Percentiles rank a stretch among this genome's conserved stretches.
Conservation (phyloP, 2,888 invertebrate species). For the Gastracanthus pulcherrimus region DNA sequence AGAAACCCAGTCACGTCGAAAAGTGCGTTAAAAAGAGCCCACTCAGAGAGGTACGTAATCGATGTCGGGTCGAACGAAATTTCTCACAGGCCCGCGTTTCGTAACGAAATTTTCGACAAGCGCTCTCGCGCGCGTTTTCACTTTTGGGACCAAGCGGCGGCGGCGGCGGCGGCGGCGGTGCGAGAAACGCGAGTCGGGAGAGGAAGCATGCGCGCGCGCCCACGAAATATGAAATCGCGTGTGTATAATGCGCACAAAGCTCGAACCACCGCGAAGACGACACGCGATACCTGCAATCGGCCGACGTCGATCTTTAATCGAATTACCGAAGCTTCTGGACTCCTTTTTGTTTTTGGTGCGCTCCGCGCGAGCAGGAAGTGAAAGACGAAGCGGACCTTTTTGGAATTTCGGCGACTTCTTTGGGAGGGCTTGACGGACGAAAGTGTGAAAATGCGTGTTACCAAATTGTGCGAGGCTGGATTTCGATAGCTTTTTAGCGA, state of each 20-base stretch:
- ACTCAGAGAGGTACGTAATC: slow-evolving; percentile 17
- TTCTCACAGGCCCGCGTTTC: slow-evolving; percentile 26
- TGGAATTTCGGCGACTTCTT: neutral
- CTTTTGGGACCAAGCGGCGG: too few relatives aligned
- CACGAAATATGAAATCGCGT: neutral
- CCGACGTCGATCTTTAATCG: slow-evolving; percentile 20
- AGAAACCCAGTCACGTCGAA: neutral
- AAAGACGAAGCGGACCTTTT: neutral
- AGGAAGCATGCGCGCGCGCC: neutral
- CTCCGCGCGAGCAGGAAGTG: slow-evolving; percentile 1
- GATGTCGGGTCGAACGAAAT: slow-evolving; percentile 8
- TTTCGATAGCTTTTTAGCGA: too few relatives aligned
- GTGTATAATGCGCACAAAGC: neutral
- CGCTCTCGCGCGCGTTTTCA: slow-evolving; percentile 34
- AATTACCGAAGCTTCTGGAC: slow-evolving; percentile 18
- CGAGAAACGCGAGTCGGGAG: neutral
- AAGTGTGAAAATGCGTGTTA: neutral
- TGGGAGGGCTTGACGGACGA: neutral
- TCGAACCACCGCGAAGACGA: neutral
- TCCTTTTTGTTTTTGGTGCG: neutral
- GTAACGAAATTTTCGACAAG: slow-evolving; percentile 29
- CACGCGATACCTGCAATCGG: slow-evolving; percentile 5
- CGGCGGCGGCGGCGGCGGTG: too few relatives aligned
- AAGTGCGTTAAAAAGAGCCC: neutral
- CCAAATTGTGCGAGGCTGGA: neutral